phyloP scores from a whole-genome alignment of 37 sponge, comb jelly and placozoan species.

The Aplysina aerophoba region DNA sequence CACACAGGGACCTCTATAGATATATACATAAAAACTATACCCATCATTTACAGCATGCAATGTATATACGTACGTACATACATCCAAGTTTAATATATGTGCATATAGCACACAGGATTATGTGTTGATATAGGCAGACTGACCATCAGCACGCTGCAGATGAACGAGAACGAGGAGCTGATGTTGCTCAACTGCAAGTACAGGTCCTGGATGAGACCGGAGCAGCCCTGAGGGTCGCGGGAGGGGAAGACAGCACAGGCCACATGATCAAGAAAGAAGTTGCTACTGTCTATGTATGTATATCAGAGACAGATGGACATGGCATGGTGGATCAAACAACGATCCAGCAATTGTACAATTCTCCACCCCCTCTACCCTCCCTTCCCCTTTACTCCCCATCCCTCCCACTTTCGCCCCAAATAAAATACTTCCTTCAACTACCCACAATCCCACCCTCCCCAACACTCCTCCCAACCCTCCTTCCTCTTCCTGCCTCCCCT shows the following conservation, averaged over 20 bases:
- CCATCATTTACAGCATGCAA: too few species aligned
- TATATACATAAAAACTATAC: not conserved
- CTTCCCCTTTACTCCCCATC: constrained; percentile 5
- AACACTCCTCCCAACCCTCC: not conserved
- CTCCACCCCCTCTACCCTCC: constrained; percentile 43
- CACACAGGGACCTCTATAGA: too few species aligned
- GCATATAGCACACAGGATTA: too few species aligned
- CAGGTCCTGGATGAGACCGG: not conserved
- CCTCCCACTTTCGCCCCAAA: too few species aligned
- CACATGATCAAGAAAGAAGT: not conserved
- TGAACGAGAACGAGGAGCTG: not conserved
- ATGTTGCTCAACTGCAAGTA: not conserved
- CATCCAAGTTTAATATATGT: too few species aligned
- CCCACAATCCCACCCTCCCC: constrained; percentile 34
- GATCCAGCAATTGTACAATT: constrained; percentile 22
- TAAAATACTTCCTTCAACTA: not conserved
- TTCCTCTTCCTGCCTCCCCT: not conserved
- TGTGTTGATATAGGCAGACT: too few species aligned
- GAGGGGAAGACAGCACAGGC: not conserved
- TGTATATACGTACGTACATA: too few species aligned
- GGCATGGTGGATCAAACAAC: constrained; percentile 32
- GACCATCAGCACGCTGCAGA: not conserved
- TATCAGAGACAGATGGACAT: not conserved
- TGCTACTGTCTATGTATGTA: not conserved
- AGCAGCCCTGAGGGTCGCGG: not conserved